These are phyloP conservation scores for Pachyseris speciosa DNA, from an alignment of 64 coral and sea anemone genomes.

Conservation along the genomic window DNA sequence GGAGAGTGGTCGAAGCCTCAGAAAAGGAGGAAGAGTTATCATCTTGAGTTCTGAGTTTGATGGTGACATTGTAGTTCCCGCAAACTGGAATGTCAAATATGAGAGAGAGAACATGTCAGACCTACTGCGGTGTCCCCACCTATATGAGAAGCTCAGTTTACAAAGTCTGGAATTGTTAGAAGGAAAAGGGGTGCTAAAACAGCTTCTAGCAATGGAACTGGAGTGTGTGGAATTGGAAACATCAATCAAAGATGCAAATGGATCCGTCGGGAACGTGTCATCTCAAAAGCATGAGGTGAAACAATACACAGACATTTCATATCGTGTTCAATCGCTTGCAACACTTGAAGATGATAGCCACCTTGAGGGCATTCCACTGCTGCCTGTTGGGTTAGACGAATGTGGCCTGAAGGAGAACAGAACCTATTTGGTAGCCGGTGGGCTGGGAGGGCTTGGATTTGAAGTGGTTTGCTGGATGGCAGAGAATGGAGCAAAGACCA, in stretches of 20 bases:
- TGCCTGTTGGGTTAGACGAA: slow-evolving; percentile 25
- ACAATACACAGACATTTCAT: background rate
- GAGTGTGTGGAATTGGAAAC: background rate
- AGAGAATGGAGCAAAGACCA: slow-evolving; percentile 62
- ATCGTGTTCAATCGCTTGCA: background rate
- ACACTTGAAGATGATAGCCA: background rate
- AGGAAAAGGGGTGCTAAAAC: background rate
- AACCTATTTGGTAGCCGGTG: slow-evolving; percentile 73
- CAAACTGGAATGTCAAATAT: slow-evolving; percentile 19
- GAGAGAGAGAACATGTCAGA: slow-evolving; percentile 13
- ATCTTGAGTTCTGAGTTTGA: slow-evolving; percentile 22
- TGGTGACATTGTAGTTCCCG: slow-evolving; percentile 39
- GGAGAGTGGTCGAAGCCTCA: slow-evolving; percentile 23
- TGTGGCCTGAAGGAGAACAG: slow-evolving; percentile 59
- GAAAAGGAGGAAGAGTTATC: slow-evolving; percentile 29
- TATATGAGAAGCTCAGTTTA: background rate
- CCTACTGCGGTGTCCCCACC: background rate
- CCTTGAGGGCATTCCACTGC: slow-evolving; percentile 7
- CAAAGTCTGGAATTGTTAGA: background rate
- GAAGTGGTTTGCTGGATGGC: slow-evolving; percentile 80
- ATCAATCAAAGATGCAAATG: background rate
- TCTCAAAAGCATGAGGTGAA: background rate
- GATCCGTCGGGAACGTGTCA: background rate
- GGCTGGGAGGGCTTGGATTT: slow-evolving; percentile 75
- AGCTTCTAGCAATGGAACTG: slow-evolving; percentile 8